Percentiles rank a stretch among this genome's conserved stretches.
Conservation (phyloP, 2,888 invertebrate genomes). For the Bombylius major region DNA sequence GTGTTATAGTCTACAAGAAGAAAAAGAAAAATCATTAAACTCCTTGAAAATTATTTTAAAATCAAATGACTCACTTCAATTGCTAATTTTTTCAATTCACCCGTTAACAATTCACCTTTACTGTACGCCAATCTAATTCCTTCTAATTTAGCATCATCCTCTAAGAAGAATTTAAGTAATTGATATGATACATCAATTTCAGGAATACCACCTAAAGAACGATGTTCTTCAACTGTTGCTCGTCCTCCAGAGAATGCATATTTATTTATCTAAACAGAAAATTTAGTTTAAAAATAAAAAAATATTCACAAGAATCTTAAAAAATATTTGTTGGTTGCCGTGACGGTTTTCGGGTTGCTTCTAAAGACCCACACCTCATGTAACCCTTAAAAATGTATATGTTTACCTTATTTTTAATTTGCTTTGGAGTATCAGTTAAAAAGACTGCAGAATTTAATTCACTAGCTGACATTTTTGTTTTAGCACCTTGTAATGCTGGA, state of each 20-base stretch:
- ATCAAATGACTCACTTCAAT: conserved; percentile 43
- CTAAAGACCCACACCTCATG: too few species aligned
- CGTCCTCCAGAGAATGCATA: conserved; percentile 98
- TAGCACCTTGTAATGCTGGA: conserved; percentile 90
- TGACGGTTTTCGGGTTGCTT: too few species aligned
- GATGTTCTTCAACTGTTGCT: conserved; percentile 85
- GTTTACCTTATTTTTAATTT: conserved; percentile 84
- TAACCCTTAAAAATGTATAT: background rate
- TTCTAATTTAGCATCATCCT: conserved; percentile 78
- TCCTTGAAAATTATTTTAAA: background rate
- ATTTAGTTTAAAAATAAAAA: background rate
- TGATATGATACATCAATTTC: conserved; percentile 92
- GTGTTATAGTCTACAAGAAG: conserved; percentile 44
- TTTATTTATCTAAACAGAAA: conserved; percentile 60
- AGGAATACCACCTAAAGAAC: conserved; percentile 83
- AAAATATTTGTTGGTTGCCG: background rate
- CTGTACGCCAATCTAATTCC: conserved; percentile 42
- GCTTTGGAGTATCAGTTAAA: conserved; percentile 88
- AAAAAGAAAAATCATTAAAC: background rate
- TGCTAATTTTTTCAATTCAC: conserved; percentile 85
- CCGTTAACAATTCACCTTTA: conserved; percentile 76
- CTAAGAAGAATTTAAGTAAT: conserved; percentile 87
- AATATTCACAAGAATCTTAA: background rate
- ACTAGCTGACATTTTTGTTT: conserved; percentile 97
- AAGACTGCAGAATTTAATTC: conserved; percentile 88